These are phyloP conservation scores for Jacana jacana DNA, from an alignment of 2,113 vertebrate species.

Conservation along the genomic window DNA sequence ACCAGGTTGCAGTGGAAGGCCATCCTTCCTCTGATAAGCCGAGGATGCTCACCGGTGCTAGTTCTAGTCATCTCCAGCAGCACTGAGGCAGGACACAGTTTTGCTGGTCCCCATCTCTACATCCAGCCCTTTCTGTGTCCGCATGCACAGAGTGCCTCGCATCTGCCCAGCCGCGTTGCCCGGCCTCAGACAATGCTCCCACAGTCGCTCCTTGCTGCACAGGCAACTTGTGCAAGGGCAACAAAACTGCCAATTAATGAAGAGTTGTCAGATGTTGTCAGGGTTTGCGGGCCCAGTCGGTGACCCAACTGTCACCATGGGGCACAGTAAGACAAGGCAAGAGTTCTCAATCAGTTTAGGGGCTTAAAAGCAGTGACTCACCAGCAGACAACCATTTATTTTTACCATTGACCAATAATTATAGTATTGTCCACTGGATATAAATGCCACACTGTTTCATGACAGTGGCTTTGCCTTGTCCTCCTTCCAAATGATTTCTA, in stretches of 20 bases:
- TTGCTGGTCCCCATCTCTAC: neutral
- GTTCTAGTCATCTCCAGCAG: neutral
- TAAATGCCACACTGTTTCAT: conserved; percentile 48
- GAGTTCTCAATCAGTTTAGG: conserved; percentile 47
- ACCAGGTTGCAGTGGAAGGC: fast-evolving
- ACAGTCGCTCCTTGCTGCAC: neutral
- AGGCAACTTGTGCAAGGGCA: neutral
- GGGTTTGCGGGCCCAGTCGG: neutral
- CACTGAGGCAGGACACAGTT: fast-evolving
- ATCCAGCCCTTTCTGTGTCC: neutral
- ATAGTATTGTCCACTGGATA: conserved; percentile 22
- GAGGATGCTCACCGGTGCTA: neutral
- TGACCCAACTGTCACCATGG: conserved; percentile 52
- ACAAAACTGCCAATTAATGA: conserved; percentile 24
- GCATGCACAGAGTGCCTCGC: neutral
- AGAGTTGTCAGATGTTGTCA: neutral
- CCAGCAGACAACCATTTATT: conserved; percentile 38
- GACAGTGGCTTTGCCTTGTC: conserved; percentile 9
- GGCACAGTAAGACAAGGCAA: conserved; percentile 39
- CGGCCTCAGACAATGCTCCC: neutral
- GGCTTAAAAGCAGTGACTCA: conserved; percentile 51
- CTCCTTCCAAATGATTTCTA: neutral
- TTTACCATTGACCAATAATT: conserved; percentile 14
- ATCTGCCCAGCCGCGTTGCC: neutral
- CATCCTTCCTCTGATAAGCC: fast-evolving